Conservation (phyloP, 2,113 vertebrate species). For the Anolis sagrei region DNA sequence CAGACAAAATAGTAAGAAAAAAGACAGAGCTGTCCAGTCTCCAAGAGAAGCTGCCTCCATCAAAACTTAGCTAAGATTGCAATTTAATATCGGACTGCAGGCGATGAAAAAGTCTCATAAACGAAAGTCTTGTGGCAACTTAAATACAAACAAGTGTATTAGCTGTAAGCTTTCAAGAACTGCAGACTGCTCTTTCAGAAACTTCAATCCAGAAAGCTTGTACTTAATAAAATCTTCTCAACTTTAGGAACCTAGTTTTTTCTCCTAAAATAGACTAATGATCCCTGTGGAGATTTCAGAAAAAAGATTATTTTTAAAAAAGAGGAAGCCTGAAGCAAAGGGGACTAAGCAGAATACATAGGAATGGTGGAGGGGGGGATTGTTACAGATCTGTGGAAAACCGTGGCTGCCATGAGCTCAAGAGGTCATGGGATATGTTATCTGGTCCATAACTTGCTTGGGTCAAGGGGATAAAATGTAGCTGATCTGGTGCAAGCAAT, state of each 20-base stretch:
- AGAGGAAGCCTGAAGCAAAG: constrained; percentile 8
- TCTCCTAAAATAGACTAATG: no score
- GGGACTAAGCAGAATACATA: constrained; percentile 9
- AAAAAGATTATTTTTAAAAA: no score
- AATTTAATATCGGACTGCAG: not conserved
- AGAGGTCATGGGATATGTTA: no score
- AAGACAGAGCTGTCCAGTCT: not conserved
- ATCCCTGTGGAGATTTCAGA: no score
- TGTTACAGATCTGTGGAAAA: not conserved
- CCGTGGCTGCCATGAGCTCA: not conserved
- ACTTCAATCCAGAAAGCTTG: no score
- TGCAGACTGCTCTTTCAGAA: no score
- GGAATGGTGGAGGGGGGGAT: no score
- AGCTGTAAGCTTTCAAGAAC: no score
- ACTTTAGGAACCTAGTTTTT: no score
- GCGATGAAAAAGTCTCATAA: not conserved
- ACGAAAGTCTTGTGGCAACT: not conserved
- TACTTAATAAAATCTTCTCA: no score
- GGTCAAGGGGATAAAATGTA: not conserved
- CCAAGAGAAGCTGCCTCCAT: not conserved
- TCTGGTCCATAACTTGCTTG: not conserved
- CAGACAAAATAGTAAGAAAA: not conserved
- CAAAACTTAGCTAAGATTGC: not conserved
- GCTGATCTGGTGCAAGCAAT: not conserved
- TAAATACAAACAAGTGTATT: not conserved